Conservation (phyloP, 2,888 invertebrate species). For the Antheraea yamamai region DNA sequence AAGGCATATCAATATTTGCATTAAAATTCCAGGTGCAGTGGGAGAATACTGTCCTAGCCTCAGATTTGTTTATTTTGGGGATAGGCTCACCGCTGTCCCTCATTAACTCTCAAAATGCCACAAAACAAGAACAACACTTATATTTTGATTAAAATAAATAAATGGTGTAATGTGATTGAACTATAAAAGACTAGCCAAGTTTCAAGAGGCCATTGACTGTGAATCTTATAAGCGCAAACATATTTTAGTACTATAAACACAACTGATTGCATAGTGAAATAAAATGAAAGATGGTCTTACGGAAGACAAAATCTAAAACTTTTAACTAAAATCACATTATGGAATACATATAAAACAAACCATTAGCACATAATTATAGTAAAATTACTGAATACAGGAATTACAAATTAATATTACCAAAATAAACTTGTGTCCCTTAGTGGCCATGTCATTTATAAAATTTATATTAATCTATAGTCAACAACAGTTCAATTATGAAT, state of each 20-base stretch:
- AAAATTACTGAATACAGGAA: slow-evolving; percentile 18
- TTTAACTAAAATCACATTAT: background rate
- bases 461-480: background rate
- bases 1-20: background rate
- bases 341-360: slow-evolving; percentile 14
- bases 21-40: background rate
- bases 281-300: background rate
- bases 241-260: background rate
- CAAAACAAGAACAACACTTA: background rate
- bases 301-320: slow-evolving; percentile 1
- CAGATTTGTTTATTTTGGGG: background rate
- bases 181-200: background rate
- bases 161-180: background rate
- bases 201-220: background rate
- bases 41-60: slow-evolving; percentile 19
- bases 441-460: background rate
- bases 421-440: slow-evolving; percentile 30
- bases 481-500: background rate
- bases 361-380: slow-evolving; percentile 18
- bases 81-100: background rate
- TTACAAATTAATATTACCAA: slow-evolving; percentile 15
- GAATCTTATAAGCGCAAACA: background rate
- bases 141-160: background rate
- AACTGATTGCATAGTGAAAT: background rate
- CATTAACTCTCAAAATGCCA: slow-evolving; percentile 3